Conservation (phyloP, 53 echinoderm and acorn worm species). For the Arbacia lixula region DNA sequence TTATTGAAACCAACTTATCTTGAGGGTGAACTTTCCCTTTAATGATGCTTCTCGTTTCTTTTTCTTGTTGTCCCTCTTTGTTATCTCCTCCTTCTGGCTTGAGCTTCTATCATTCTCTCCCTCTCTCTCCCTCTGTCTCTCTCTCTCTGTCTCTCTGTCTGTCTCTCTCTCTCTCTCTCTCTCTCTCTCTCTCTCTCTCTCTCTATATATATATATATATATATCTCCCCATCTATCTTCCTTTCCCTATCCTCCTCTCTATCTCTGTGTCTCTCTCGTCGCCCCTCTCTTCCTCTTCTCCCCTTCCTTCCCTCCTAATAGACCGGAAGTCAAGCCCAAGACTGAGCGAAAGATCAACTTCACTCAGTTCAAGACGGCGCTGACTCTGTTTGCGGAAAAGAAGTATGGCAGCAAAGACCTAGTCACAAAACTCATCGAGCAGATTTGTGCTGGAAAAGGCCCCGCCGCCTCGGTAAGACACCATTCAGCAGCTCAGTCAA, state of each 20-base stretch:
- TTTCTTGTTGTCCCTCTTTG: no score
- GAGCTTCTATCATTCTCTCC: neutral
- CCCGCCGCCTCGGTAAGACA: slow-evolving; percentile 38
- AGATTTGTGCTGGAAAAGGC: slow-evolving; percentile 29
- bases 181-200: neutral
- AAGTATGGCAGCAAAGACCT: slow-evolving; percentile 44
- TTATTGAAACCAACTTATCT: no score
- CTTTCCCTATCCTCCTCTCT: neutral
- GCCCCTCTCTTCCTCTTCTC: neutral
- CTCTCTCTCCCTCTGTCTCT: neutral
- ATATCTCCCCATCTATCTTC: neutral
- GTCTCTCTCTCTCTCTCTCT: neutral
- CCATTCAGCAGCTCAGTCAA: no score
- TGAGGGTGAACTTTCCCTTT: no score
- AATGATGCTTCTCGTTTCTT: no score
- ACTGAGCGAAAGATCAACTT: slow-evolving; percentile 53
- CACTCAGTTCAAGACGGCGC: slow-evolving; percentile 32
- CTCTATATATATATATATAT: neutral
- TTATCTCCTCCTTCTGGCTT: neutral
- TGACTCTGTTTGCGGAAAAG: slow-evolving; percentile 42
- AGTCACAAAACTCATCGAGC: slow-evolving; percentile 1
- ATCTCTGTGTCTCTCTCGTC: neutral
- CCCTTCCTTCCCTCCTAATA: neutral
- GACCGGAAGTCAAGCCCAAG: slow-evolving; percentile 34
- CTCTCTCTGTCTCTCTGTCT: neutral